These are phyloP conservation scores for Muscicapa comitata DNA, from an alignment of 2,797 vertebrate species.

Conservation along the genomic window DNA sequence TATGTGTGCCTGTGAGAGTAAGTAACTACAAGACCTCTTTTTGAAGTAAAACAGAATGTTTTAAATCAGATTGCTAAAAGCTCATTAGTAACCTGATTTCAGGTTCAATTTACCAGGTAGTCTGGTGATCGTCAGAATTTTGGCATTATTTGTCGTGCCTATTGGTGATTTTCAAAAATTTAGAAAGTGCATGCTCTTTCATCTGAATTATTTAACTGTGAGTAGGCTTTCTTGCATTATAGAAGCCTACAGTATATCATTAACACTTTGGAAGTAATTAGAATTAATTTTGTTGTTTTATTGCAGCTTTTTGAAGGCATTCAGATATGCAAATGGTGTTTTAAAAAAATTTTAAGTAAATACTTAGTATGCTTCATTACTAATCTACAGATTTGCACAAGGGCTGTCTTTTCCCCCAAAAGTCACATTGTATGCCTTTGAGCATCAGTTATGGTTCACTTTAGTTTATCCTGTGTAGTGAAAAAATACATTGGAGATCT, in stretches of 20 bases:
- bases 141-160: neutral
- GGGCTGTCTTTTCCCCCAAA: neutral
- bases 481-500: neutral
- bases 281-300: neutral
- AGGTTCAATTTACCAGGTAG: neutral
- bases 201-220: neutral
- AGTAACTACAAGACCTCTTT: slow-evolving; percentile 70
- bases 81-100: neutral
- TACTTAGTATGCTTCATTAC: neutral
- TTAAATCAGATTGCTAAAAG: neutral
- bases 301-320: neutral
- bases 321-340: neutral
- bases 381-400: neutral
- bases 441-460: neutral
- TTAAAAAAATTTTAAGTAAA: neutral
- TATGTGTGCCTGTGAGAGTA: slow-evolving; percentile 99
- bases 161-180: neutral
- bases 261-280: neutral
- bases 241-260: neutral
- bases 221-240: neutral
- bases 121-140: neutral
- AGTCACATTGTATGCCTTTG: neutral
- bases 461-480: neutral
- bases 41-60: neutral
- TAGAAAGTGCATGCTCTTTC: neutral